Evolutionary conservation across 2,888 invertebrate genomes (phyloP).

Genomic region (Xylota sylvarum): DNA sequence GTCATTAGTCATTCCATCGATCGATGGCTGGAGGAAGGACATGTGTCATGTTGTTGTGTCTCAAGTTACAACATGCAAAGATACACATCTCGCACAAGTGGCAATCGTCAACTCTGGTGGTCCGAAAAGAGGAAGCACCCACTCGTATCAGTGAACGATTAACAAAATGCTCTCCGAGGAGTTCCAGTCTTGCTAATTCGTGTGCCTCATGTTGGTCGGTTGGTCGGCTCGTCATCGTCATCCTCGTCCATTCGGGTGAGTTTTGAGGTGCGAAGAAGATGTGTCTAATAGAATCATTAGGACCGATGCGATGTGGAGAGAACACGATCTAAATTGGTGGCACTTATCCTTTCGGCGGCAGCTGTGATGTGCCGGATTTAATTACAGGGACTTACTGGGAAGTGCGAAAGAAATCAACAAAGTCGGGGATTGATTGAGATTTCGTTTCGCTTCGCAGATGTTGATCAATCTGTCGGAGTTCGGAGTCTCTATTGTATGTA

Average conservation of each 20-base stretch:
- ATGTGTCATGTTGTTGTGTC: constrained; percentile 75
- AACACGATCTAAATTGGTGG: constrained; percentile 73
- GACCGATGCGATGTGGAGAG: constrained; percentile 36
- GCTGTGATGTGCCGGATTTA: constrained; percentile 75
- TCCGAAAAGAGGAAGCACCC: constrained; percentile 71
- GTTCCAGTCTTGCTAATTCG: constrained; percentile 55
- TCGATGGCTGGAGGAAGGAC: constrained; percentile 71
- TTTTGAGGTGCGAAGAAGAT: constrained; percentile 74
- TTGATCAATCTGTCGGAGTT: constrained; percentile 22
- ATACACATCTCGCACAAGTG: constrained; percentile 69
- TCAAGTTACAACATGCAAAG: constrained; percentile 69
- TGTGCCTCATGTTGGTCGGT: constrained; percentile 45
- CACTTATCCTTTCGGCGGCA: constrained; percentile 76
- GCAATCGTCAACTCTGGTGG: constrained; percentile 73
- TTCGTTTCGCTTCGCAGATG: constrained; percentile 60
- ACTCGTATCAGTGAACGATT: constrained; percentile 65
- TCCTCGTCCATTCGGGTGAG: constrained; percentile 17
- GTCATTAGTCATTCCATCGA: constrained; percentile 73
- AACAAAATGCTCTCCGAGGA: constrained; percentile 68
- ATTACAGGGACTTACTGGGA: constrained; percentile 64
- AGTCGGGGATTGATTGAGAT: constrained; percentile 52
- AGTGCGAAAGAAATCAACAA: constrained; percentile 71
- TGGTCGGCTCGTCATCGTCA: neutral
- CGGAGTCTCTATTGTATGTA: no score
- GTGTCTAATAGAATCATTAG: constrained; percentile 74